Evolutionary conservation across 2,113 vertebrate genomes (phyloP), one percentile per base, ranked within the genome.

Genomic region (Heliornis fulica): DNA sequence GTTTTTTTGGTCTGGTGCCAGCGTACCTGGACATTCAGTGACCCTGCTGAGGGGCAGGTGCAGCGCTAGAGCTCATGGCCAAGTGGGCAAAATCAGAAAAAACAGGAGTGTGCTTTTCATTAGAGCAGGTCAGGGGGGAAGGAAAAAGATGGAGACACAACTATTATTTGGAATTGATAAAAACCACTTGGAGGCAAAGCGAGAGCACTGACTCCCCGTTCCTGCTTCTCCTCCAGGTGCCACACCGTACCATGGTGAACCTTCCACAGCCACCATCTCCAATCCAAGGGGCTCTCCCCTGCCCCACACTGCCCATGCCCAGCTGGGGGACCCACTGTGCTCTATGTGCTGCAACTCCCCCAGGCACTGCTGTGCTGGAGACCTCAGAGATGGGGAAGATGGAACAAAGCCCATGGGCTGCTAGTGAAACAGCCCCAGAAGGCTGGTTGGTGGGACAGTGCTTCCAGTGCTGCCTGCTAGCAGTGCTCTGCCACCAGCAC

Each of bases 291-390:
- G 2, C 36, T 29, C 10, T 46, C 13, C 74, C 7, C 10, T 57
- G 45, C 36, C 40, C 48, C 12, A 32, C 50, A 10, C 3, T 0
- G 1, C 14, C 2, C 0, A 10, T 14, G 56, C 41, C 64, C 0
- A 1, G 21, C 65, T 15, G 16, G 12, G 63, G 54, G 41, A 14
- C 11, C 11, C 54, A 15, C 21, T 9, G 51, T 5, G 40, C 41
- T 48, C 5, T 0, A 1, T 16, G 75, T 53, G 60, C 46, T 43
- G 36, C 0, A 0, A 20, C 15, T 61, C 23, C 20, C 38, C 17
- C 0, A 0, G 74, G 15, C 48, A 68, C 0, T 8, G 74, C 76
- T 0, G 0, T 15, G 53, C 26, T 22, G 59, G 15, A 19, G 2
- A 1, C 50, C 26, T 38, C 1, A 1, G 34, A 18, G 10, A 28